Evolutionary conservation across 2,888 invertebrate species (phyloP).

Genomic region (Hyposoter dolosus): DNA sequence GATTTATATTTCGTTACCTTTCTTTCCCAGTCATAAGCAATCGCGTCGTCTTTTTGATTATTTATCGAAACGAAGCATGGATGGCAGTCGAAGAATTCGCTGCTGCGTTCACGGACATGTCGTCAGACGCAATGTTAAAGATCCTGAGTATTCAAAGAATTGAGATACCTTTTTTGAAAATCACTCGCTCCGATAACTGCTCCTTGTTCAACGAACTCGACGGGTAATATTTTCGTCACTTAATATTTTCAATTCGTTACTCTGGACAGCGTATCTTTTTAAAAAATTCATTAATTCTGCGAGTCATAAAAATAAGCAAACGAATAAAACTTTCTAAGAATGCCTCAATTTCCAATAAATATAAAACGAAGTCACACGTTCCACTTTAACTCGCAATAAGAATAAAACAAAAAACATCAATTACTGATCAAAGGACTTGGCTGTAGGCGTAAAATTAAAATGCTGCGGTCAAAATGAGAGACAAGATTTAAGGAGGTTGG

Average conservation of each 20-base stretch:
- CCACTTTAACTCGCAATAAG: not conserved
- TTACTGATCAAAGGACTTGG: too few relatives aligned
- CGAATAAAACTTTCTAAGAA: not conserved
- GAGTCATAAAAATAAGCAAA: not conserved
- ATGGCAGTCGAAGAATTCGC: constrained; percentile 74
- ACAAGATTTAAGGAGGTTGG: too few relatives aligned
- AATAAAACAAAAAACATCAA: not conserved
- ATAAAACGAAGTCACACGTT: not conserved
- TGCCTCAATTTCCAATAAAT: not conserved
- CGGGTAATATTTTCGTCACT: constrained; percentile 68
- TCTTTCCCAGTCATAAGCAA: constrained; percentile 71
- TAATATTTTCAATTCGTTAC: not conserved
- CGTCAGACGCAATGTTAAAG: constrained; percentile 57
- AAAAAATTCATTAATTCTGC: not conserved
- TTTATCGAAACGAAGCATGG: constrained; percentile 75
- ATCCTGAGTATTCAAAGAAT: constrained; percentile 62
- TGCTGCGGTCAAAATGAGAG: too few relatives aligned
- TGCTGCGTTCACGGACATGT: constrained; percentile 71
- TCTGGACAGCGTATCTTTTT: not conserved
- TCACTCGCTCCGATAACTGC: constrained; percentile 69
- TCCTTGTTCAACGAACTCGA: constrained; percentile 70
- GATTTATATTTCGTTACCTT: not conserved
- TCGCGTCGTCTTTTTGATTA: constrained; percentile 71
- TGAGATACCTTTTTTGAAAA: constrained; percentile 57
- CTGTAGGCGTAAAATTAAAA: too few relatives aligned